A percentile compares a stretch with the other conserved stretches of the same genome.
Evolutionary conservation across 2,888 invertebrate genomes (phyloP).

Genomic region (Dendrolimus houi): DNA sequence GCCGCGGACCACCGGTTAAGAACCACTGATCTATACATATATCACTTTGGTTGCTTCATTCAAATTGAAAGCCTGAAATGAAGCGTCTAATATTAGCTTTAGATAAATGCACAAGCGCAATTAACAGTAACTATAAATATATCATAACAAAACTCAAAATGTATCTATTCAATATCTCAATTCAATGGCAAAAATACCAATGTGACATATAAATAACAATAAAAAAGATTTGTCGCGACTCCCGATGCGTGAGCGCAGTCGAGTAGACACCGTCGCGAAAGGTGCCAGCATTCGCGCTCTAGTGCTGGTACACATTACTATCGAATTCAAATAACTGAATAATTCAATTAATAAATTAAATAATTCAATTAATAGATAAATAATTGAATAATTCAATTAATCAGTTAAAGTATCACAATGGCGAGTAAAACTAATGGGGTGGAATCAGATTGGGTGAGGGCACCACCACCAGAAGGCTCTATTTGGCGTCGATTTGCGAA

Average conservation of each 20-base stretch:
- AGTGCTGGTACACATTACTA: too few species aligned
- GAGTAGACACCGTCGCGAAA: constrained; percentile 19
- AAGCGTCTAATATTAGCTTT: too few species aligned
- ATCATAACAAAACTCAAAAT: background rate
- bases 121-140: background rate
- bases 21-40: too few species aligned
- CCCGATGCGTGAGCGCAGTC: constrained; percentile 34
- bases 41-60: too few species aligned
- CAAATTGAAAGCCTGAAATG: too few species aligned
- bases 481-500: constrained; percentile 34
- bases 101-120: too few species aligned
- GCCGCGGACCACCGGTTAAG: too few species aligned
- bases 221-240: background rate
- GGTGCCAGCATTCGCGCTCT: constrained; percentile 19
- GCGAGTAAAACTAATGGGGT: constrained; percentile 48
- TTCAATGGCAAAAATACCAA: background rate
- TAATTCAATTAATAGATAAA: constrained; percentile 3
- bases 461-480: constrained; percentile 41
- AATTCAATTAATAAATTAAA: constrained; percentile 4
- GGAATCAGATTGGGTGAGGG: constrained; percentile 53
- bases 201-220: background rate
- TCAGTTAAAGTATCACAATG: constrained; percentile 22
- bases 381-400: constrained; percentile 1
- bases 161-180: background rate
- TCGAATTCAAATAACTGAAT: background rate